These are phyloP conservation scores for Nyctibius grandis DNA, from an alignment of 2,797 vertebrate species.

Conservation along the genomic window DNA sequence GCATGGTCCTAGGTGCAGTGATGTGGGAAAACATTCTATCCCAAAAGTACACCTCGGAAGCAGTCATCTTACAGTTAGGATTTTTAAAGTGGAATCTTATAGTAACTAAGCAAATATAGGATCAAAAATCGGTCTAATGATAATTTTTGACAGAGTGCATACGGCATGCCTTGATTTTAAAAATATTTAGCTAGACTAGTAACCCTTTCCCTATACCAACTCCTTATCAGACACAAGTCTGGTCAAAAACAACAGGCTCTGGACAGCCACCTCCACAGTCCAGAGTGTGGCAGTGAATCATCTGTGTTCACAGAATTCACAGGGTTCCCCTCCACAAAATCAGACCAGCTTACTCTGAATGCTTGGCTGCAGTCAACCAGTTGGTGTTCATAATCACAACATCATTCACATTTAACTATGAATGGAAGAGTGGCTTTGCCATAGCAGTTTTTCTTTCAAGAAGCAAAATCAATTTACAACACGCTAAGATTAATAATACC, in stretches of 20 bases:
- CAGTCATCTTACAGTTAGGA: no score
- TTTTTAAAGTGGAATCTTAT: neutral
- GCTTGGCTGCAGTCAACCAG: neutral
- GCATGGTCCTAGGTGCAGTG: neutral
- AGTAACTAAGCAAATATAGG: neutral
- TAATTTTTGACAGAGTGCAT: neutral
- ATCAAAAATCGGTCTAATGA: neutral
- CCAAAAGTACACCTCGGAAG: neutral
- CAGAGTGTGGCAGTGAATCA: neutral
- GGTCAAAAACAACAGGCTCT: neutral
- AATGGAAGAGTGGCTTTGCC: neutral
- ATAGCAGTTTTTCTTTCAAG: neutral
- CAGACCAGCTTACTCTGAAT: neutral
- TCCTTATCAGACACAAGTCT: neutral
- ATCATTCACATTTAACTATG: neutral
- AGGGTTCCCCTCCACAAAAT: neutral
- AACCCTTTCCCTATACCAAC: neutral
- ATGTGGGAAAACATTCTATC: neutral
- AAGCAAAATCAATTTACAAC: neutral
- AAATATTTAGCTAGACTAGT: neutral
- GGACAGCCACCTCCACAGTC: neutral
- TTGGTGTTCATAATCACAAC: neutral
- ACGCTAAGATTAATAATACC: neutral
- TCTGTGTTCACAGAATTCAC: neutral
- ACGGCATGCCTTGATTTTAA: neutral